phyloP scores from a whole-genome alignment of 2,113 vertebrate genomes.

The Mus spicilegus region DNA sequence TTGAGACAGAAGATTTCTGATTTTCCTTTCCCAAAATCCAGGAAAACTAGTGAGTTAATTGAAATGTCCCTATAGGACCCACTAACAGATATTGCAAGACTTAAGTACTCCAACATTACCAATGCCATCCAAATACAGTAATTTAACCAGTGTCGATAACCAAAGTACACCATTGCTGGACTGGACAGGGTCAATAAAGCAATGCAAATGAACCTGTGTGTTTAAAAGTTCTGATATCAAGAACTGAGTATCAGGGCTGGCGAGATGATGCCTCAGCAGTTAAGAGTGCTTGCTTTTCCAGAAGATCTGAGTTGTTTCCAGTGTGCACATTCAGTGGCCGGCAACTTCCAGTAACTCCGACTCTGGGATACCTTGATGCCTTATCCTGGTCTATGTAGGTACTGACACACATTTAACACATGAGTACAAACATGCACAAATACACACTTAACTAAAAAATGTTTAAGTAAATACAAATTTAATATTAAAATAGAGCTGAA shows the following conservation, averaged over 20 bases:
- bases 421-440: not conserved
- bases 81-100: not conserved
- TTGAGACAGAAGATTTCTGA: not conserved
- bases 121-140: not conserved
- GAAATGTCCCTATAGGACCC: not conserved
- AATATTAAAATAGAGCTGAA: not conserved
- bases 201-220: not conserved
- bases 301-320: not conserved
- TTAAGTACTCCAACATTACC: not conserved
- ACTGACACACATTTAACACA: not conserved
- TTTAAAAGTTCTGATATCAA: not conserved
- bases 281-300: not conserved
- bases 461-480: not conserved
- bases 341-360: not conserved
- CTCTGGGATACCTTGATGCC: not conserved
- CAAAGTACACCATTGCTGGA: not conserved
- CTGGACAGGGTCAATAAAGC: not conserved
- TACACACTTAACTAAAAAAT: not conserved
- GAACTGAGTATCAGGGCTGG: not conserved
- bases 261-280: not conserved
- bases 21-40: not conserved
- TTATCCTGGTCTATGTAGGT: not conserved
- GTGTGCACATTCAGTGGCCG: not conserved
- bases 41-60: not conserved
- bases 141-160: not conserved